Base-by-base conservation (phyloP, 2,888 invertebrate species). In the Rhingia campestris region DNA sequence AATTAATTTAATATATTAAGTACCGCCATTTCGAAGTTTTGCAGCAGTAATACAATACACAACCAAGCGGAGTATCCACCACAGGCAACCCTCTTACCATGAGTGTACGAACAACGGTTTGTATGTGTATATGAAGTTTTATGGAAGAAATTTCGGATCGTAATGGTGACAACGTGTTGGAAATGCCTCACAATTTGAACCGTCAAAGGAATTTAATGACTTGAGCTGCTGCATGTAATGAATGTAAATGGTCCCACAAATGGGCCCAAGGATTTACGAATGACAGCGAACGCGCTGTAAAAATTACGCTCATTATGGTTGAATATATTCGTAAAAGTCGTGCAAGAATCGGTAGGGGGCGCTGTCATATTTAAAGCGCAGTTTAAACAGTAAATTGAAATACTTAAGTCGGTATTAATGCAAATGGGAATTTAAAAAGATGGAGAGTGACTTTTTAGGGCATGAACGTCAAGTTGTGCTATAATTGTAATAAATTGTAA, bases 1-100 rank as follows among this genome's bases (percentile, higher is more conserved):
- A 81, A 81, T 81, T 81, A 81, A 77, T 81, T 81, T 81, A 81
- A 81, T 66, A 61, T 72, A 77, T 54, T 74, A 81, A 72, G 72
- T 72, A 49, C 22, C 54, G 64, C 70, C 59, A 61, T 72, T 66
- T 61, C 49, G 61, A 66, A 81, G 59, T 61, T 59, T 80, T 58
- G 70, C 37, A 2, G 39, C 10, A 33, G 54, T 54, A 73, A 49
- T 43, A 64, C 39, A 63, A 59, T 33, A 33, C 12, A 43, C 49
- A 45, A n/a, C 37, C 22, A 22, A 22, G 22, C 22, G 22, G 22
- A 22, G 22, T 22, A 22, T 22, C 22, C 22, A 22, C 2, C 22
- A 22, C 22, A 22, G 22, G 22, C 22, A 22, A 2, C 22, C 22
- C 22, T 22, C 22, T 22, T 22, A 2, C 22, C 22, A 22, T 22